phyloP scores from a whole-genome alignment of 1,140 invertebrate genomes.

The Papilio polyxenes region DNA sequence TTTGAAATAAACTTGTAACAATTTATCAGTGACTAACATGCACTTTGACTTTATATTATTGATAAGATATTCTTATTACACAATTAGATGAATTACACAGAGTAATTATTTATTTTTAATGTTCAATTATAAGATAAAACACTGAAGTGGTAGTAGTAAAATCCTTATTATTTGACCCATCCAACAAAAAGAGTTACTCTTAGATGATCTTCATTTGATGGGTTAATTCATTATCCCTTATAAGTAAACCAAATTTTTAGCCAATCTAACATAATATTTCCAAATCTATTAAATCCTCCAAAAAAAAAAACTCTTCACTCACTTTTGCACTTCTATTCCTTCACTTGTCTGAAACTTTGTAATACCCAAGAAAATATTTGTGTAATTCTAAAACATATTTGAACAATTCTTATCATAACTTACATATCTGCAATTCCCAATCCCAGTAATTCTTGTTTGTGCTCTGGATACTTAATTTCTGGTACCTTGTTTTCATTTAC shows the following conservation, averaged over 20 bases:
- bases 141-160: no score
- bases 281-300: no score
- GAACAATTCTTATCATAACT: conserved; percentile 58
- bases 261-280: no score
- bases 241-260: no score
- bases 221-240: no score
- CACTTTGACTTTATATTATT: conserved; percentile 31
- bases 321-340: no score
- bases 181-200: no score
- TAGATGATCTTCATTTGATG: no score
- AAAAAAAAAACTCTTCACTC: no score
- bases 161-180: no score
- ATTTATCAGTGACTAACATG: conserved; percentile 27
- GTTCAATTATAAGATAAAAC: neutral
- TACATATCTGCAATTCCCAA: conserved; percentile 93
- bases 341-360: neutral
- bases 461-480: conserved; percentile 88
- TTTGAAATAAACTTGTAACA: neutral
- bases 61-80: neutral
- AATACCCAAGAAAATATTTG: conserved; percentile 1
- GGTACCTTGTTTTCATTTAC: conserved; percentile 88
- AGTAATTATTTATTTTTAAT: neutral
- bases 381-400: neutral
- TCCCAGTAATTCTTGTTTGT: conserved; percentile 88
- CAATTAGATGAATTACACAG: neutral